phyloP scores from a whole-genome alignment of 2,888 invertebrate species.

The Scaeva pyrastri region DNA sequence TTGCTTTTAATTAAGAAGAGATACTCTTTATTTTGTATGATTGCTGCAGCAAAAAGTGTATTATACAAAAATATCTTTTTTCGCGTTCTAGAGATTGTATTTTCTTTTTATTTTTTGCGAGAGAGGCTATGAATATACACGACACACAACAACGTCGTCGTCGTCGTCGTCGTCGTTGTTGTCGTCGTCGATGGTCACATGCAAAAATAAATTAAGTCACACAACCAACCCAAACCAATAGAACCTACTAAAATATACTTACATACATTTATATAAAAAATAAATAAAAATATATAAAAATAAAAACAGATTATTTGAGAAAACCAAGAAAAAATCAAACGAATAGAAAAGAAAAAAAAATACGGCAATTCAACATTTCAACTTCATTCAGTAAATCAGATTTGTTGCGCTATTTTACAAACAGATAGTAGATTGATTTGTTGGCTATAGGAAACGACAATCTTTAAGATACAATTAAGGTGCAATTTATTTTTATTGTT shows the following conservation, averaged over 20 bases:
- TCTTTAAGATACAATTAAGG: neutral
- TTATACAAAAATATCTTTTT: constrained; percentile 56
- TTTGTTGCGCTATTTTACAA: constrained; percentile 72
- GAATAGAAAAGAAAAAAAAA: constrained; percentile 25
- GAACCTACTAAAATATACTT: constrained; percentile 16
- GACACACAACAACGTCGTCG: constrained; percentile 43
- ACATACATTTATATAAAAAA: constrained; percentile 60
- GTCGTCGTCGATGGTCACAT: constrained; percentile 73
- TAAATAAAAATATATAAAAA: constrained; percentile 36
- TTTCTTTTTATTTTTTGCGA: constrained; percentile 1
- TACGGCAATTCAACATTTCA: constrained; percentile 77
- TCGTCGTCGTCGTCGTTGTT: constrained; percentile 63
- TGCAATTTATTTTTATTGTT: neutral
- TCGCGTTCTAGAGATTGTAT: constrained; percentile 31
- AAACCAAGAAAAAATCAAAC: constrained; percentile 16
- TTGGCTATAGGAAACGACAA: constrained; percentile 23
- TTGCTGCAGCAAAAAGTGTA: constrained; percentile 16
- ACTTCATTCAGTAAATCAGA: constrained; percentile 81
- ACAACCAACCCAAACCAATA: constrained; percentile 34
- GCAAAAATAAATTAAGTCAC: constrained; percentile 74
- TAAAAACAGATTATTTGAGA: constrained; percentile 59
- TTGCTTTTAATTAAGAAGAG: constrained; percentile 66
- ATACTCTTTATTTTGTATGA: constrained; percentile 38
- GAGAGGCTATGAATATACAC: constrained; percentile 31
- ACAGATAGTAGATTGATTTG: constrained; percentile 73